Conservation (phyloP, 2,888 invertebrate genomes). For the Cremastobaeus sp. region DNA sequence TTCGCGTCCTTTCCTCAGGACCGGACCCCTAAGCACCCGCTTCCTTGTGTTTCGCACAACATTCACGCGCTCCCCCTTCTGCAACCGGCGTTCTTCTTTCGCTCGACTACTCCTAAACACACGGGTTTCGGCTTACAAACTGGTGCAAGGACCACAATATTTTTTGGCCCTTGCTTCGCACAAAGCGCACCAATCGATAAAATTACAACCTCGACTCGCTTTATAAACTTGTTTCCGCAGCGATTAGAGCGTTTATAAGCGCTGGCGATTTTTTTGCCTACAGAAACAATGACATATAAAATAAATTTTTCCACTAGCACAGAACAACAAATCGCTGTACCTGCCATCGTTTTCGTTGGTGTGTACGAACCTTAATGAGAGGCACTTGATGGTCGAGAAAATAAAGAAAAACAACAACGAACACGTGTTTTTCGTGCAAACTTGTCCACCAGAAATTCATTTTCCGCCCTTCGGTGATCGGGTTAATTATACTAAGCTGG, state of each 20-base stretch:
- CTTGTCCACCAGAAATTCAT: conserved; percentile 7
- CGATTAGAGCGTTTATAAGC: conserved; percentile 1
- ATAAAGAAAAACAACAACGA: neutral
- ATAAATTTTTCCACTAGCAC: no score
- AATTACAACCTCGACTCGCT: conserved; percentile 1
- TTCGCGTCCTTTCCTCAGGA: conserved; percentile 23
- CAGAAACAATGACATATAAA: neutral
- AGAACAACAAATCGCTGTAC: no score
- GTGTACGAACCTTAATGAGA: no score
- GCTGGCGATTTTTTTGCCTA: neutral
- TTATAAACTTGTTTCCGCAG: neutral
- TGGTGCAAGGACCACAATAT: conserved; percentile 2
- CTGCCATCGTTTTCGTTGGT: no score
- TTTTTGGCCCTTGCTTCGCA: conserved; percentile 15
- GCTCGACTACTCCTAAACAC: conserved; percentile 24
- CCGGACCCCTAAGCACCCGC: conserved; percentile 5
- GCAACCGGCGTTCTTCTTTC: conserved; percentile 13
- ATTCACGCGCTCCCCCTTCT: conserved; percentile 30
- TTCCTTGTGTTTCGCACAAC: conserved; percentile 38
- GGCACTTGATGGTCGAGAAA: no score
- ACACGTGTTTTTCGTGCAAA: neutral
- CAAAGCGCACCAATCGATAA: conserved; percentile 18
- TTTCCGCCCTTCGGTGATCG: conserved; percentile 7
- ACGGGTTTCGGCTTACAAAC: conserved; percentile 44
- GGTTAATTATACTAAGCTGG: conserved; percentile 2